These are phyloP conservation scores for Anguilla japonica DNA, from an alignment of 2,113 vertebrate genomes.

Conservation along the genomic window DNA sequence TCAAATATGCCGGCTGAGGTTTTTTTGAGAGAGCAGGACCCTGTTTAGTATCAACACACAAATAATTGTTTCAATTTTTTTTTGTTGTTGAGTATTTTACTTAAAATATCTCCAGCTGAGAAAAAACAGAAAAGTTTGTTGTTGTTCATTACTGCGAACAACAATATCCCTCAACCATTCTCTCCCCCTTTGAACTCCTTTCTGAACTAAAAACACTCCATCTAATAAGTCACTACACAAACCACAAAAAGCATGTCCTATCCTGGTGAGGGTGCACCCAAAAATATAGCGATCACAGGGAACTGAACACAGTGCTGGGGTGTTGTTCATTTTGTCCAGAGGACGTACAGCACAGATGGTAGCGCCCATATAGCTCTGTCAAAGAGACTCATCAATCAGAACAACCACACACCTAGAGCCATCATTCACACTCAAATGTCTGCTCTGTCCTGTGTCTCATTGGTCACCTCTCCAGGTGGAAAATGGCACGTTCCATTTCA, in stretches of 20 bases:
- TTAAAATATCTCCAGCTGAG: too few species aligned
- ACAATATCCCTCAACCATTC: background rate
- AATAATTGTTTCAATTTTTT: background rate
- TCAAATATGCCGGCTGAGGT: background rate
- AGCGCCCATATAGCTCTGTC: background rate
- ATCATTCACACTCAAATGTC: conserved; percentile 1
- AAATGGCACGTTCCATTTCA: conserved; percentile 61
- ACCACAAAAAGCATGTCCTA: conserved; percentile 57
- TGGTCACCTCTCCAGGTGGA: conserved; percentile 55
- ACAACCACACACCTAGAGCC: background rate
- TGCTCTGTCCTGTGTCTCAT: background rate
- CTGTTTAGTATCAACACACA: background rate
- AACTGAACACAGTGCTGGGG: background rate
- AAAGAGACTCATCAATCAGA: background rate
- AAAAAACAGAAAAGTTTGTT: background rate
- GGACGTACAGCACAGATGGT: background rate
- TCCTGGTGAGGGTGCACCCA: conserved; percentile 25
- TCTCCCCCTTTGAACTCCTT: background rate
- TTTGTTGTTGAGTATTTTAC: background rate
- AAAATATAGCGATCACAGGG: background rate
- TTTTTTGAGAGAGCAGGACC: background rate
- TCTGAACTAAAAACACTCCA: conserved; percentile 25
- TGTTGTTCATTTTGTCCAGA: background rate
- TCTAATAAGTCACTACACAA: conserved; percentile 47
- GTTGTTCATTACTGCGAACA: background rate